Conservation (phyloP, 2,113 vertebrate genomes). For the Taxidea taxus region DNA sequence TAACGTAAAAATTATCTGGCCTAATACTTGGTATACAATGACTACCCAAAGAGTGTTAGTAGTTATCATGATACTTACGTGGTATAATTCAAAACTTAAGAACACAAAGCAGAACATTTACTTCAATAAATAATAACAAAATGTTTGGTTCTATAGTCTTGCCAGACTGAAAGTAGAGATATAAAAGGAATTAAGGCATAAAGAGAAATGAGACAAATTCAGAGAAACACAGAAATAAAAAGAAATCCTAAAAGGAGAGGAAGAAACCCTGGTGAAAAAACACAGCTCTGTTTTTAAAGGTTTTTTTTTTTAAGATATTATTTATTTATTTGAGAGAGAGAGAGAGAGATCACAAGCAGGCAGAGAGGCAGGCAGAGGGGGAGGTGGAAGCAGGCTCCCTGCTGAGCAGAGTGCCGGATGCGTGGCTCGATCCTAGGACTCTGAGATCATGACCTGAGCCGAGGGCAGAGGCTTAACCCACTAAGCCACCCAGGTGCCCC, state of each 20-base stretch:
- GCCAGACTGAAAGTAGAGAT: background rate
- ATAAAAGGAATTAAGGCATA: background rate
- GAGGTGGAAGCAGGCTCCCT: too few relatives aligned
- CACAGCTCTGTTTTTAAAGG: background rate
- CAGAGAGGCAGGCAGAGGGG: too few relatives aligned
- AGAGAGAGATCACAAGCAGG: too few relatives aligned
- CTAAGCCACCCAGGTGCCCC: too few relatives aligned
- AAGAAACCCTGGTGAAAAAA: background rate
- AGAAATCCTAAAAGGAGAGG: background rate
- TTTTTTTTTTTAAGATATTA: too few relatives aligned
- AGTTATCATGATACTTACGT: background rate
- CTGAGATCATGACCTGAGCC: too few relatives aligned
- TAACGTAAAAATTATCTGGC: constrained; percentile 15
- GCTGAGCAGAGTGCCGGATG: too few relatives aligned
- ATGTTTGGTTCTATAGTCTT: constrained; percentile 7
- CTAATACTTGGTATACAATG: background rate
- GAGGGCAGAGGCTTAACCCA: too few relatives aligned
- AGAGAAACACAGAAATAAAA: constrained; percentile 5
- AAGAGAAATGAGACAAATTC: background rate
- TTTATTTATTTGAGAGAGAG: too few relatives aligned
- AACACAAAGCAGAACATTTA: background rate
- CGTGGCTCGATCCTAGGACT: too few relatives aligned
- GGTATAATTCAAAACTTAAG: constrained; percentile 26
- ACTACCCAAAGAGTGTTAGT: background rate
- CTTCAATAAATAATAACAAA: background rate